Percentiles rank a stretch among this genome's conserved stretches.
phyloP scores from a whole-genome alignment of 2,113 vertebrate genomes.

The Thinocorus orbignyianus region DNA sequence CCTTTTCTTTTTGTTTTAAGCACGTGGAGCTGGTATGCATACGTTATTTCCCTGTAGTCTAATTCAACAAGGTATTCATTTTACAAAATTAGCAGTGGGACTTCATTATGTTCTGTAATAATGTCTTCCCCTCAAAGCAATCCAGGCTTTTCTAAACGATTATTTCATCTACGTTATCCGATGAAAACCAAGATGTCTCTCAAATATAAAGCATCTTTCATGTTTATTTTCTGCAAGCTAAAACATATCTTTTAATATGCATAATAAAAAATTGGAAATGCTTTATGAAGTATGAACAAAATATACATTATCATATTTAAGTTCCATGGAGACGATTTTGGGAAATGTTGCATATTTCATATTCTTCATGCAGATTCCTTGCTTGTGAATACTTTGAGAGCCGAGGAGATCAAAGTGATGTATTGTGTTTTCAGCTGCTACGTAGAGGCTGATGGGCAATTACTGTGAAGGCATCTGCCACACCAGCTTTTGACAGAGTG shows the following conservation, averaged over 20 bases:
- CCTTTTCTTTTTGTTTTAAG: background rate
- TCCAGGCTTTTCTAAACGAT: background rate
- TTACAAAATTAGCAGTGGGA: constrained; percentile 39
- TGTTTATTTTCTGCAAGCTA: constrained; percentile 3
- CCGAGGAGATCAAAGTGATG: constrained; percentile 75
- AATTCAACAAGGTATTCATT: constrained; percentile 39
- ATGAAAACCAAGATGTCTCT: background rate
- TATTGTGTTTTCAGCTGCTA: constrained; percentile 76
- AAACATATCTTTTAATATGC: constrained; percentile 11
- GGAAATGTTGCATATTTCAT: constrained; percentile 68
- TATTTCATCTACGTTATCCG: background rate
- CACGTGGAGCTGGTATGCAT: background rate
- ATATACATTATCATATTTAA: constrained; percentile 63
- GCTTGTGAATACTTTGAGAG: constrained; percentile 69
- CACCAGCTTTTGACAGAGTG: constrained; percentile 64
- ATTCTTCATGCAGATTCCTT: constrained; percentile 64
- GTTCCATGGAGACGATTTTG: constrained; percentile 49
- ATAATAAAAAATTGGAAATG: constrained; percentile 35
- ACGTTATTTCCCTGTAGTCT: background rate
- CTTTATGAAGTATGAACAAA: constrained; percentile 56
- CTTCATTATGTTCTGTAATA: constrained; percentile 37
- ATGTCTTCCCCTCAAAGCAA: constrained; percentile 26
- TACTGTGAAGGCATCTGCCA: constrained; percentile 77
- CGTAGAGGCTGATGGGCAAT: constrained; percentile 69
- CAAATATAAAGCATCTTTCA: background rate